Conservation (phyloP, 2,888 invertebrate genomes). For the Eilema depressum region DNA sequence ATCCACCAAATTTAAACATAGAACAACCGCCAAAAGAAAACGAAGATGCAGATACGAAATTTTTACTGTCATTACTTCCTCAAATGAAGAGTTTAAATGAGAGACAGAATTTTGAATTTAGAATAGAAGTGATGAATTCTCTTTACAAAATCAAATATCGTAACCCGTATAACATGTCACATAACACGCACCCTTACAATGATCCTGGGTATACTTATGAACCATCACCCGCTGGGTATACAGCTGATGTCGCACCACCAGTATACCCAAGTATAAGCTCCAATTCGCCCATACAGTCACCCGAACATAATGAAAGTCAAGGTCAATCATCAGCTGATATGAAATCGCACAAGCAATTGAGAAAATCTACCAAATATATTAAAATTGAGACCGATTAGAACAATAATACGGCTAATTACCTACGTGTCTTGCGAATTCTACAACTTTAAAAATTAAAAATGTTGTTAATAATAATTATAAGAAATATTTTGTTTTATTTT, state of each 20-base stretch:
- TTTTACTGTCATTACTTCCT: conserved; percentile 39
- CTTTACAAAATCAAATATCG: conserved; percentile 39
- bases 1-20: conserved; percentile 43
- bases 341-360: conserved; percentile 38
- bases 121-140: conserved; percentile 43
- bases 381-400: conserved; percentile 21
- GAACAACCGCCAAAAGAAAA: conserved; percentile 29
- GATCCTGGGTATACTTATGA: conserved; percentile 25
- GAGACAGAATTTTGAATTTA: conserved; percentile 44
- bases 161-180: conserved; percentile 24
- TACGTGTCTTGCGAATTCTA: neutral
- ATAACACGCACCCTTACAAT: conserved; percentile 18
- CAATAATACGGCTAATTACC: conserved; percentile 13
- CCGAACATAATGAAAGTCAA: conserved; percentile 21
- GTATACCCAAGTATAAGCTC: conserved; percentile 31
- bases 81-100: conserved; percentile 29
- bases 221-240: conserved; percentile 29
- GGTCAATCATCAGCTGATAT: conserved; percentile 22
- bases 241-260: conserved; percentile 22
- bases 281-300: conserved; percentile 36
- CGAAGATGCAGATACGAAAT: conserved; percentile 32
- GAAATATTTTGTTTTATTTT: conserved; percentile 29
- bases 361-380: conserved; percentile 30
- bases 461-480: conserved; percentile 20
- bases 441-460: conserved; percentile 16